Evolutionary conservation across 2,888 invertebrate genomes (phyloP).

Genomic region (Troides oblongomaculatus): DNA sequence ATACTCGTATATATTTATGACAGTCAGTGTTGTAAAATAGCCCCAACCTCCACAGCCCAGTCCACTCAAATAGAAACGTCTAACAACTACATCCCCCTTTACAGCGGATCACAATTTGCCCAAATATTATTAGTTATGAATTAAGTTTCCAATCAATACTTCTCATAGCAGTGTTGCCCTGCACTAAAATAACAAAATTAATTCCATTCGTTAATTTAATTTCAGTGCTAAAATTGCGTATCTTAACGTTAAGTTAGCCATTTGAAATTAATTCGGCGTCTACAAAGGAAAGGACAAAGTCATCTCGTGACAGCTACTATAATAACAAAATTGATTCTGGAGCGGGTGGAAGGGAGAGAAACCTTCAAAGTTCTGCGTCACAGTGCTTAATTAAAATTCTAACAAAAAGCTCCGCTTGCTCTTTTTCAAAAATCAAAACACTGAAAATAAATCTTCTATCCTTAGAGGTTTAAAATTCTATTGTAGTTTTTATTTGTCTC

Average conservation of each 20-base stretch:
- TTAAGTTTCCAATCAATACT: conserved; percentile 7
- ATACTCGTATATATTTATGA: no score
- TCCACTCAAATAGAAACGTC: no score
- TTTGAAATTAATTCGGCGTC: conserved; percentile 23
- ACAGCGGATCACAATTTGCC: no score
- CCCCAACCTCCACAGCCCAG: no score
- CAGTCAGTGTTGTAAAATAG: no score
- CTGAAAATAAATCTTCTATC: no score
- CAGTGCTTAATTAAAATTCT: conserved; percentile 66
- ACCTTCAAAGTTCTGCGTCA: conserved; percentile 49
- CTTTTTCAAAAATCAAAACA: background rate
- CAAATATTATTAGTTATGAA: background rate
- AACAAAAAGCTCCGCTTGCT: background rate
- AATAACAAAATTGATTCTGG: conserved; percentile 34
- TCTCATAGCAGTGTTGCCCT: background rate
- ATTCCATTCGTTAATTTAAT: conserved; percentile 22
- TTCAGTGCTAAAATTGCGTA: conserved; percentile 15
- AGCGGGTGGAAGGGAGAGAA: conserved; percentile 36
- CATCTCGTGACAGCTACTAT: conserved; percentile 24
- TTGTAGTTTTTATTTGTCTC: no score
- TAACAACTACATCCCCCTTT: no score
- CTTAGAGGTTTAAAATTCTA: no score
- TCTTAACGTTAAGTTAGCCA: conserved; percentile 21
- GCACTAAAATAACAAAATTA: conserved; percentile 18
- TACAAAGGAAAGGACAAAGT: conserved; percentile 24